Percentiles rank a stretch among this genome's conserved stretches.
These are phyloP conservation scores for Agrotis clavis DNA, from an alignment of 2,888 invertebrate species.

Conservation along the genomic window DNA sequence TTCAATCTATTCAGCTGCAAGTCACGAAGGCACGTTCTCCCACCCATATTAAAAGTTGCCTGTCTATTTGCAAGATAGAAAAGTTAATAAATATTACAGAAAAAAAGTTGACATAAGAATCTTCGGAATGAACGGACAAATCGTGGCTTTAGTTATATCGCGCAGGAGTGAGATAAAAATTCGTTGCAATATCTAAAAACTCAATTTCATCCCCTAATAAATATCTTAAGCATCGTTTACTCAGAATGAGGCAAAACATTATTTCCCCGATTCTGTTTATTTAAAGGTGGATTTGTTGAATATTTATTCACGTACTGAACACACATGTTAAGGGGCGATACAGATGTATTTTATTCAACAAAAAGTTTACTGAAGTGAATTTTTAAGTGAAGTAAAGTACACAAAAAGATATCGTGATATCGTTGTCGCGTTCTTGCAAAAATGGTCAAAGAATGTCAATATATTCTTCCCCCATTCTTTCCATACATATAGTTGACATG, in stretches of 20 bases:
- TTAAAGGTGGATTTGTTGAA: slow-evolving; percentile 90
- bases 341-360: slow-evolving; percentile 64
- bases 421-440: slow-evolving; percentile 33
- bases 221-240: slow-evolving; percentile 90
- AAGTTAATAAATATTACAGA: slow-evolving; percentile 44
- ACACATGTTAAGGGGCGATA: slow-evolving; percentile 74
- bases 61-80: slow-evolving; percentile 30
- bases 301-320: slow-evolving; percentile 85
- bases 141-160: slow-evolving; percentile 59
- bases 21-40: slow-evolving; percentile 23
- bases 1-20: slow-evolving; percentile 35
- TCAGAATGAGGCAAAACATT: slow-evolving; percentile 88
- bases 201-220: slow-evolving; percentile 89
- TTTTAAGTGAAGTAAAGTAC: slow-evolving; percentile 45
- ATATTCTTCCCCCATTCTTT: slow-evolving; percentile 48
- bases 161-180: slow-evolving; percentile 76
- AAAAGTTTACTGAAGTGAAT: slow-evolving; percentile 60
- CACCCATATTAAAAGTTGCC: slow-evolving; percentile 27
- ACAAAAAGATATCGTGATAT: slow-evolving; percentile 35
- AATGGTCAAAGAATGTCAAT: slow-evolving; percentile 52
- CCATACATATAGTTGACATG: slow-evolving; percentile 52
- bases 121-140: slow-evolving; percentile 40
- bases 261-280: slow-evolving; percentile 88
- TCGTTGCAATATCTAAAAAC: slow-evolving; percentile 83
- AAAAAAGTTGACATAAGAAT: slow-evolving; percentile 34